Conservation (phyloP, 2,797 vertebrate genomes). For the Muraenolepis orangiensis region DNA sequence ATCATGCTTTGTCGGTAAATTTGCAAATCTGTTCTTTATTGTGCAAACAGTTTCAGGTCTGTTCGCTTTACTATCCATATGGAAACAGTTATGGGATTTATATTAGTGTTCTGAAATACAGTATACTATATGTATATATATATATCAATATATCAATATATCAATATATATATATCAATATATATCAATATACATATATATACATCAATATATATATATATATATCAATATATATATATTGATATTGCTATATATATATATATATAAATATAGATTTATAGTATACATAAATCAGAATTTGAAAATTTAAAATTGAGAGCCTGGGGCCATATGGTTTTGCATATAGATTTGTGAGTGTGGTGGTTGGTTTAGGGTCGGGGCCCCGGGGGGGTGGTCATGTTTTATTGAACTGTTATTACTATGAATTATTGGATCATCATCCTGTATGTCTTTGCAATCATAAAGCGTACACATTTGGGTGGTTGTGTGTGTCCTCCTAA, state of each 20-base stretch:
- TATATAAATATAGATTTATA: too few species aligned
- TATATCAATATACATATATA: too few species aligned
- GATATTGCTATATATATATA: too few species aligned
- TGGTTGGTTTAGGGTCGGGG: neutral
- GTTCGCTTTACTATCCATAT: neutral
- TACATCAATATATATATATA: too few species aligned
- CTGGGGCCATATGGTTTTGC: neutral
- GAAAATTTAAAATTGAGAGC: neutral
- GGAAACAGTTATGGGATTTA: too few species aligned
- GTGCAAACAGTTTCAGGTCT: neutral
- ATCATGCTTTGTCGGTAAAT: neutral
- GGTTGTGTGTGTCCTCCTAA: too few species aligned
- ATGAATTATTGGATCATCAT: neutral
- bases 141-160: too few species aligned
- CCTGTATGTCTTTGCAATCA: neutral
- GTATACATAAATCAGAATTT: too few species aligned
- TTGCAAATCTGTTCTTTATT: neutral
- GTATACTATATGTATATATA: too few species aligned
- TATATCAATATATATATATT: too few species aligned
- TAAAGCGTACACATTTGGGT: neutral
- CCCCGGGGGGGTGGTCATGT: neutral
- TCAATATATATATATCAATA: too few species aligned
- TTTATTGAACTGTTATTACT: neutral
- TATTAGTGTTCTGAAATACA: too few species aligned
- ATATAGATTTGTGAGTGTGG: neutral